A percentile compares a stretch with the other conserved stretches of the same genome.
Conservation (phyloP, 2,797 vertebrate species). For the Anguilla anguilla region DNA sequence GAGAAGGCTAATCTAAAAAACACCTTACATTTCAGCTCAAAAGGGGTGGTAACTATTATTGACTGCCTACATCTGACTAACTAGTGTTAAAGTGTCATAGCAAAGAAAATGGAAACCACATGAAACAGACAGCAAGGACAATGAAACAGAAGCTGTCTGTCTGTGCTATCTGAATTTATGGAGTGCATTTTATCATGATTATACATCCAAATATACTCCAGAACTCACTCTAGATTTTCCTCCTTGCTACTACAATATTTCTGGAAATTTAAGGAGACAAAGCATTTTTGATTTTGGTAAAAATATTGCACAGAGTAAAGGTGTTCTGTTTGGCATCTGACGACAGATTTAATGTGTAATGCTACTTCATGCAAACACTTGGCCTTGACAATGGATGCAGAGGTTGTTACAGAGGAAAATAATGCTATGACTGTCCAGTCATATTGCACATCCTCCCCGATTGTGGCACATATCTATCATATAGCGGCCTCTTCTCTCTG, state of each 20-base stretch:
- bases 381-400: neutral
- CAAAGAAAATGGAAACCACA: neutral
- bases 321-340: neutral
- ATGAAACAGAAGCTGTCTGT: too few relatives aligned
- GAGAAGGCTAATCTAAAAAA: too few relatives aligned
- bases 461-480: neutral
- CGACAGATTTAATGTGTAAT: neutral
- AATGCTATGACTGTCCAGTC: neutral
- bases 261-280: neutral
- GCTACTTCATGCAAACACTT: neutral
- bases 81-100: neutral
- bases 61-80: neutral
- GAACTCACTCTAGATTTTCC: neutral
- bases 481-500: slow-evolving; percentile 5
- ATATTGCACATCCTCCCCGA: neutral
- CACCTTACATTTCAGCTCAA: neutral
- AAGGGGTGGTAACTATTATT: neutral
- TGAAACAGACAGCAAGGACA: neutral
- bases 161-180: too few relatives aligned
- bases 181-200: neutral
- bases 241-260: neutral
- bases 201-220: neutral
- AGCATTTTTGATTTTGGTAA: neutral
- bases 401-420: neutral
- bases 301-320: neutral